Percentiles rank a stretch among this genome's conserved stretches.
Evolutionary conservation across 1,140 invertebrate genomes (phyloP).

Genomic region (Drosophila malerkotliana): DNA sequence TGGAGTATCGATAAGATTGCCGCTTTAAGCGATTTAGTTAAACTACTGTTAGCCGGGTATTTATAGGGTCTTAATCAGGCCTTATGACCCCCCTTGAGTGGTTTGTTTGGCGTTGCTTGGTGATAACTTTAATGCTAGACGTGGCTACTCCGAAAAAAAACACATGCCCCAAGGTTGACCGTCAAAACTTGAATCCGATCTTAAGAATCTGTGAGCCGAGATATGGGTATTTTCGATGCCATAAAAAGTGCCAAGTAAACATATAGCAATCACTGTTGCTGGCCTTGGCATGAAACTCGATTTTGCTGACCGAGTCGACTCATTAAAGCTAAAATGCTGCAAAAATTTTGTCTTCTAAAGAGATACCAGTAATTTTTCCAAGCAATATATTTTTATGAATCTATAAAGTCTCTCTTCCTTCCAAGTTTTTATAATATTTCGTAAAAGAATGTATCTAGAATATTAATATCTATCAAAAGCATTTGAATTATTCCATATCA

Average conservation of each 20-base stretch:
- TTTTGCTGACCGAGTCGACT: conserved; percentile 18
- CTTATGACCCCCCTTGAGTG: conserved; percentile 52
- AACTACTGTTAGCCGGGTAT: conserved; percentile 48
- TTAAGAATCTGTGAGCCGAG: conserved; percentile 58
- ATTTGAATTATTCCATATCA: too few species aligned
- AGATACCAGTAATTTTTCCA: too few species aligned
- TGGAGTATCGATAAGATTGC: conserved; percentile 63
- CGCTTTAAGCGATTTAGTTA: conserved; percentile 34
- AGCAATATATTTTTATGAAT: too few species aligned
- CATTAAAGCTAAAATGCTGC: conserved; percentile 22
- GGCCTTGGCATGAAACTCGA: conserved; percentile 44
- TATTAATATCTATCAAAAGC: too few species aligned
- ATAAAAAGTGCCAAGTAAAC: not conserved
- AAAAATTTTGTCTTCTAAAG: conserved; percentile 3
- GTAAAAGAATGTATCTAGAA: too few species aligned
- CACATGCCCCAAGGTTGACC: conserved; percentile 47
- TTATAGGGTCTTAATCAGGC: conserved; percentile 47
- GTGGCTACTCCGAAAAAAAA: conserved; percentile 15
- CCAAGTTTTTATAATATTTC: too few species aligned
- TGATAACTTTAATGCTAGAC: conserved; percentile 1
- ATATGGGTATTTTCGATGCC: not conserved
- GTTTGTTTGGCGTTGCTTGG: conserved; percentile 31
- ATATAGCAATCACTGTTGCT: conserved; percentile 11
- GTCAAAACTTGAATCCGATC: conserved; percentile 34
- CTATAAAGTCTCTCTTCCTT: too few species aligned